These are phyloP conservation scores for Darevskia nairensis DNA, from an alignment of 2,797 vertebrate genomes.

Conservation along the genomic window DNA sequence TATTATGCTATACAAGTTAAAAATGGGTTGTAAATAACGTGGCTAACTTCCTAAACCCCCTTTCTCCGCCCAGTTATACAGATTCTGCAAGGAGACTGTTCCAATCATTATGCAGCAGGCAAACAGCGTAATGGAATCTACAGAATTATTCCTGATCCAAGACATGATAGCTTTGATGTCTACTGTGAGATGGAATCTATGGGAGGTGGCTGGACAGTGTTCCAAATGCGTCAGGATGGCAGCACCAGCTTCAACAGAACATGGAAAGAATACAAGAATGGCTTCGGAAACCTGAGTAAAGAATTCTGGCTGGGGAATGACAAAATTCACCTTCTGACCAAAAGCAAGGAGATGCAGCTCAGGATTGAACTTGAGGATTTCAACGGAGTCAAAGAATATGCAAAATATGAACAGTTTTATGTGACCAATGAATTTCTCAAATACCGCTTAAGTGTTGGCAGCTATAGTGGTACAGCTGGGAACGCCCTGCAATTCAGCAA, in stretches of 20 bases:
- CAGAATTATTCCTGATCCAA: conserved; percentile 85
- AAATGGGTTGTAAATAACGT: conserved; percentile 25
- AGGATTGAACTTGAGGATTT: conserved; percentile 96
- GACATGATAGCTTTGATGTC: conserved; percentile 87
- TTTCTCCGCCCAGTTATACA: conserved; percentile 71
- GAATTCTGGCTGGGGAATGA: conserved; percentile 98
- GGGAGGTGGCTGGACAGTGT: conserved; percentile 93
- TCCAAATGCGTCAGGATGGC: conserved; percentile 90
- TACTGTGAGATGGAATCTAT: conserved; percentile 94
- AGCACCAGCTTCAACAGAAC: conserved; percentile 91
- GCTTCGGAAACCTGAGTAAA: conserved; percentile 89
- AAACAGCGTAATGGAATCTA: conserved; percentile 85
- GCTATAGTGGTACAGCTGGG: conserved; percentile 91
- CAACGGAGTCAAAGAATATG: conserved; percentile 86
- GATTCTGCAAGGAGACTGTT: conserved; percentile 86
- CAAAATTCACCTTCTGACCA: conserved; percentile 93
- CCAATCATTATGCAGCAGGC: conserved; percentile 86
- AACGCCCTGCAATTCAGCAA: conserved; percentile 90
- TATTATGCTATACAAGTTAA: not conserved
- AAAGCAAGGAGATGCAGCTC: conserved; percentile 90
- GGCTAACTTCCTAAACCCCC: conserved; percentile 35
- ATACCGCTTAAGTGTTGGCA: conserved; percentile 88
- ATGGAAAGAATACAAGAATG: conserved; percentile 93
- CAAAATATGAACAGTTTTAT: conserved; percentile 92
- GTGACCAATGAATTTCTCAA: conserved; percentile 92